Base-by-base conservation (phyloP, 2,888 invertebrate genomes). In the Drosophila emarginata region DNA sequence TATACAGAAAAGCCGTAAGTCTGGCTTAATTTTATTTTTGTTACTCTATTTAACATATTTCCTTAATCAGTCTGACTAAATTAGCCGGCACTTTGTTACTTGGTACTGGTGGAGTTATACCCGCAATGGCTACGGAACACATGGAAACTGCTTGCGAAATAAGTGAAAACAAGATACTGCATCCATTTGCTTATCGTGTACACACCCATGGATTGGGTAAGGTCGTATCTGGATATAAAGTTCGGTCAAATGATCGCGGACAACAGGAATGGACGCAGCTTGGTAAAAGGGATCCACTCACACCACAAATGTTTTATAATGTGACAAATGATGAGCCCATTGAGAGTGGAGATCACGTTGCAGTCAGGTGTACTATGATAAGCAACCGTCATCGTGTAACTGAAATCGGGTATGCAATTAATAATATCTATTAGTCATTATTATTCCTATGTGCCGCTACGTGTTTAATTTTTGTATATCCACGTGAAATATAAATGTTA, bases 241-340 rank as follows among this genome's bases (percentile, higher is more conserved):
- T 97, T 1, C 92, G 93, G 0, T 89, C 92, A n/a, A 92, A 93
- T 78, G 91, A 92, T 51, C 87, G 90, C 58, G 94, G 93, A 0
- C 92, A 93, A 28, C 95, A 96, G 81, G 91, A 94, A 12, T 98
- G 98, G 98, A 94, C 94, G 5, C 92, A 97, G 63, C 93, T 98
- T 59, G 98, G 98, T 28, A 96, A 96, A 92, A 94, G 96, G 9
- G 93, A 97, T 92, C 98, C 98, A 0, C 93, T 97, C 80, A 94
- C 95, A 14, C 97, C 98, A 0, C 97, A 98, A 93, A 98, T 98
- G 98, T 98, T 98, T 93, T 98, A 98, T 91, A 96, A 97, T 0
- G 94, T 97, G 0, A 92, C 92, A 37, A 93, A 94, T 79, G 92
- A 91, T 1, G 92, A 94, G 0, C 94, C 95, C 0, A 94, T 97